Base-by-base conservation (phyloP, 1,140 invertebrate genomes). In the Pogonus chalceus region DNA sequence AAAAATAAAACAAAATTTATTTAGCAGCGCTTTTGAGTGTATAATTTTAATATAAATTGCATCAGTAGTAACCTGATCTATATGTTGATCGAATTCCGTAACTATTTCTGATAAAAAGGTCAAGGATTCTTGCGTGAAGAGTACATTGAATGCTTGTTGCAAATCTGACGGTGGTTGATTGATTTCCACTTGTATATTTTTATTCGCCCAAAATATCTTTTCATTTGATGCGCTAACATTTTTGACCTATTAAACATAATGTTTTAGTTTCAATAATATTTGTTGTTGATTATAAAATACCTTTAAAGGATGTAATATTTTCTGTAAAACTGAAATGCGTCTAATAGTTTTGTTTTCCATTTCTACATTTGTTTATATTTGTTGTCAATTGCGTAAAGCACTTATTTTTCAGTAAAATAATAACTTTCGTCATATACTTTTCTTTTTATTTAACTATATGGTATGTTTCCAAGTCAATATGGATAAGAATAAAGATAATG, bases 61-160 rank as follows among this genome's bases (percentile, higher is more conserved):
- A 31, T 31, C 26, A 31, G 14, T 31, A 31, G n/a, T n/a, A 31
- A 56, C 55, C 56, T 54, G 12, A 26, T 54, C 35, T 20, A 53
- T 49, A 37, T 35, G 16, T 16, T 49, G 2, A 18, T 53, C 35
- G 21, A 57, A 53, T 53, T n/a, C 20, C 0, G 35, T 35, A 22
- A 54, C 24, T 18, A 57, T 43, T 22, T 57, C 47, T 4, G 52
- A 21, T 43, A 57, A 18, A 35, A 57, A 53, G n/a, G 35, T 23
- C 39, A 50, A 49, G 14, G 56, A 43, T n/a, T 51, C 22, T 22
- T 35, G 12, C 1, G 55, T 48, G 23, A 56, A 56, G 20, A 56
- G n/a, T 7, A 31, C 26, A 31, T 31, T 31, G 26, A 31, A 31
- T 31, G 4, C 4, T 7, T 31, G 26, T 31, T 31, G 26, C 4